Percentiles rank a stretch among this genome's conserved stretches.
Evolutionary conservation across 2,113 vertebrate species (phyloP).

Genomic region (Neopipo cinnamomea): DNA sequence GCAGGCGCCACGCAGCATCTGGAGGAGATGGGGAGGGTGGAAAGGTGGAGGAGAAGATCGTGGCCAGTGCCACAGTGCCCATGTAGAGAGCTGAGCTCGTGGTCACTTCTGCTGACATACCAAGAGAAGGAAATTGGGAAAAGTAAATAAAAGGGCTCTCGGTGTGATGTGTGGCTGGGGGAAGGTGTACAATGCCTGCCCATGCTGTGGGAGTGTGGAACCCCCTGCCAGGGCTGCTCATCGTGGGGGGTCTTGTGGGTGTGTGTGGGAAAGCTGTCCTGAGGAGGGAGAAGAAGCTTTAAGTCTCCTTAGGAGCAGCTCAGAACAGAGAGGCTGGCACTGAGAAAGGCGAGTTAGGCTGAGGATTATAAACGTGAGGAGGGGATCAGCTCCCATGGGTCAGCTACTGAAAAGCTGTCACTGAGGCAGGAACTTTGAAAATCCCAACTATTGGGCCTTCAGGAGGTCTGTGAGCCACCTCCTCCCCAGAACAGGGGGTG

Average conservation of each 20-base stretch:
- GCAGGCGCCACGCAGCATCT: rapidly evolving
- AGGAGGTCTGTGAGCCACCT: not conserved
- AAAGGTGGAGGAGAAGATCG: not conserved
- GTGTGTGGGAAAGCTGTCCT: not conserved
- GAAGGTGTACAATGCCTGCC: not conserved
- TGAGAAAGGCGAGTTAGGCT: not conserved
- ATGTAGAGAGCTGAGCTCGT: not conserved
- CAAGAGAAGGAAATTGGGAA: not conserved
- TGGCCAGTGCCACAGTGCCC: rapidly evolving
- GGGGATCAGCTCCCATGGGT: not conserved
- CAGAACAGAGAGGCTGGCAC: not conserved
- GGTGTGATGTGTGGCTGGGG: rapidly evolving
- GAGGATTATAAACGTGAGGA: conserved; percentile 1
- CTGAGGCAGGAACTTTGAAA: not conserved
- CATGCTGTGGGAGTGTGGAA: not conserved
- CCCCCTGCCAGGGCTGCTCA: not conserved
- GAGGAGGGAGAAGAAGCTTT: not conserved
- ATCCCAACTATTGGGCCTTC: not conserved
- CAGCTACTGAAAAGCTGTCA: not conserved
- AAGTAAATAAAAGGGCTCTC: not conserved
- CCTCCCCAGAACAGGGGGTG: not conserved
- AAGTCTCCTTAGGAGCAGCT: not conserved
- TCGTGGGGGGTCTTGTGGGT: not conserved
- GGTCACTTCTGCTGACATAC: not conserved
- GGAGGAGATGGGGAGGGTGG: not conserved